Conservation (phyloP, 2,888 invertebrate species). For the Dromius quadrimaculatus region DNA sequence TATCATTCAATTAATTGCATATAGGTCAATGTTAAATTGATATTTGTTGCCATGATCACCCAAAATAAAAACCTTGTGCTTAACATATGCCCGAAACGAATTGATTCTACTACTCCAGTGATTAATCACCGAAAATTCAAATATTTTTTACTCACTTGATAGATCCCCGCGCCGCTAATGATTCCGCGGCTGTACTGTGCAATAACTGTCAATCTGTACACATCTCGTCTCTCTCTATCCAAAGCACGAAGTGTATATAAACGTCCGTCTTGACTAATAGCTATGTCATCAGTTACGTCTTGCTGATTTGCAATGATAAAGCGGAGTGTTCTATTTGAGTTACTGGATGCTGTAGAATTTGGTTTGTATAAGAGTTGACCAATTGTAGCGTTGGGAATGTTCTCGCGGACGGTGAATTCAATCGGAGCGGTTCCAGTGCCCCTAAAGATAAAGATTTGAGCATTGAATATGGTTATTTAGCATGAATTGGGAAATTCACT, state of each 20-base stretch:
- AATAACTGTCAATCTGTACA: slow-evolving; percentile 82
- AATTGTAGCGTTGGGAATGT: slow-evolving; percentile 78
- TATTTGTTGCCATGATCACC: too few relatives aligned
- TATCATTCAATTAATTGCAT: too few relatives aligned
- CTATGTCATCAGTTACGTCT: slow-evolving; percentile 83
- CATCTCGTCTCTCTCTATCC: slow-evolving; percentile 80
- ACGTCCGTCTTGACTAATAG: slow-evolving; percentile 82
- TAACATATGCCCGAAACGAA: too few relatives aligned
- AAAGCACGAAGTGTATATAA: slow-evolving; percentile 82
- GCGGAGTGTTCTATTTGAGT: slow-evolving; percentile 68
- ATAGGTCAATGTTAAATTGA: too few relatives aligned
- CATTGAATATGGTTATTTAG: too few relatives aligned
- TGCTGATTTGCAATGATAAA: slow-evolving; percentile 87
- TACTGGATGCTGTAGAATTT: slow-evolving; percentile 55
- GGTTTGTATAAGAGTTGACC: slow-evolving; percentile 77
- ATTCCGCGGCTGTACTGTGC: slow-evolving; percentile 81
- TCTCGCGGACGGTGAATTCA: slow-evolving; percentile 82
- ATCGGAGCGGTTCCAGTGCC: slow-evolving; percentile 78
- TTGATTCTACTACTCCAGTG: background rate
- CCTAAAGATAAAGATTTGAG: slow-evolving; percentile 65
- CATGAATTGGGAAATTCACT: too few relatives aligned
- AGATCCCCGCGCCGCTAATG: slow-evolving; percentile 79
- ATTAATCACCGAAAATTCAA: background rate
- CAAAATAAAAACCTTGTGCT: too few relatives aligned
- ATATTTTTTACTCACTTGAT: slow-evolving; percentile 70